Conservation (phyloP, 2,888 invertebrate genomes). For the Orthosia incerta region DNA sequence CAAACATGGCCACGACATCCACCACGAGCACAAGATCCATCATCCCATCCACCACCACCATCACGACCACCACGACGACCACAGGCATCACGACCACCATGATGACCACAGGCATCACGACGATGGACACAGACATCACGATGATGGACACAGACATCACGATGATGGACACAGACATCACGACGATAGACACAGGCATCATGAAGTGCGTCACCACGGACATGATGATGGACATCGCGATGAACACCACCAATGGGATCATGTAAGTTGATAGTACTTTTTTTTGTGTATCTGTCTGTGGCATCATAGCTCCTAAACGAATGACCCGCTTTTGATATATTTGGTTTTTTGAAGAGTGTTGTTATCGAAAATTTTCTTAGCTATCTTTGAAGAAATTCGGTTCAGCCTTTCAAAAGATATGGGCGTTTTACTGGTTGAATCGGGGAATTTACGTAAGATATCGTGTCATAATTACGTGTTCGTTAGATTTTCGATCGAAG, state of each 20-base stretch:
- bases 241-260: slow-evolving; percentile 61
- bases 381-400: too few relatives aligned
- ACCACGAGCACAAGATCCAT: slow-evolving; percentile 63
- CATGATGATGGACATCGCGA: slow-evolving; percentile 48
- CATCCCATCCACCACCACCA: slow-evolving; percentile 60
- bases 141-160: slow-evolving; percentile 40
- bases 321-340: too few relatives aligned
- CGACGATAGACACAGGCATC: slow-evolving; percentile 39
- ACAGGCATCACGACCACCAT: slow-evolving; percentile 52
- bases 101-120: slow-evolving; percentile 49
- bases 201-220: slow-evolving; percentile 14
- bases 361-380: too few relatives aligned
- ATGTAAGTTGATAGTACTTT: slow-evolving; percentile 65
- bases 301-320: too few relatives aligned
- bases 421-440: too few relatives aligned
- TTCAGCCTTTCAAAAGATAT: too few relatives aligned
- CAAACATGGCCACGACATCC: slow-evolving; percentile 60
- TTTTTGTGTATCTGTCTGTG: too few relatives aligned
- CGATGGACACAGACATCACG: slow-evolving; percentile 39
- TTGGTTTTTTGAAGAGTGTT: too few relatives aligned
- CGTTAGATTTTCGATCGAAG: too few relatives aligned
- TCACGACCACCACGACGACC: slow-evolving; percentile 42
- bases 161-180: slow-evolving; percentile 43
- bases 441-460: too few relatives aligned
- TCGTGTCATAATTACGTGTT: too few relatives aligned